phyloP scores from a whole-genome alignment of 2,888 invertebrate species.

The Syrista parreyssii region DNA sequence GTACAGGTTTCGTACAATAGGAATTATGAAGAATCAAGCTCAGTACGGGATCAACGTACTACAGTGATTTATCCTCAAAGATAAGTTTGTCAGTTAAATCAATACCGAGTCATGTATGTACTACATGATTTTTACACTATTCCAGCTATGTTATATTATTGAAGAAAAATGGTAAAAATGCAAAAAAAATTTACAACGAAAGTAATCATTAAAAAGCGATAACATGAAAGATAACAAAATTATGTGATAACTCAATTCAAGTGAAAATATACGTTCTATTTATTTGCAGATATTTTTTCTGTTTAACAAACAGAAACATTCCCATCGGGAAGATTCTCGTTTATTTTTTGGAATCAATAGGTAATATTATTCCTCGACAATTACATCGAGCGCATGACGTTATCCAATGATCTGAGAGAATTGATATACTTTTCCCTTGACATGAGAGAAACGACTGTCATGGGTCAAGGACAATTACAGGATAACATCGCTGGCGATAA shows the following conservation, averaged over 20 bases:
- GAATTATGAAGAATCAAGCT: neutral
- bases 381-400: neutral
- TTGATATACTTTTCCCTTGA: conserved; percentile 42
- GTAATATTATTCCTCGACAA: neutral
- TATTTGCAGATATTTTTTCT: neutral
- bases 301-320: neutral
- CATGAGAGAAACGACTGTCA: conserved; percentile 45
- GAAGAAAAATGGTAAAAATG: no score
- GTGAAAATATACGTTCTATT: neutral
- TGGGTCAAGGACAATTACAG: conserved; percentile 48
- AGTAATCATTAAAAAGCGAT: no score
- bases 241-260: no score
- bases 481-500: conserved; percentile 45
- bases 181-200: no score
- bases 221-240: no score
- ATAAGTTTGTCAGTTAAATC: neutral
- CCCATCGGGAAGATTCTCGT: neutral
- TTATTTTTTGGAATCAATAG: neutral
- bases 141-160: no score
- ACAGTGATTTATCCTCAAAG: neutral
- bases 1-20: no score
- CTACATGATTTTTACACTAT: no score
- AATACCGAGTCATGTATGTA: neutral
- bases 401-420: conserved; percentile 5
- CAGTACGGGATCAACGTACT: neutral